Evolutionary conservation across 2,888 invertebrate genomes (phyloP), one percentile per base, ranked within the genome.

Genomic region (Busseola fusca): DNA sequence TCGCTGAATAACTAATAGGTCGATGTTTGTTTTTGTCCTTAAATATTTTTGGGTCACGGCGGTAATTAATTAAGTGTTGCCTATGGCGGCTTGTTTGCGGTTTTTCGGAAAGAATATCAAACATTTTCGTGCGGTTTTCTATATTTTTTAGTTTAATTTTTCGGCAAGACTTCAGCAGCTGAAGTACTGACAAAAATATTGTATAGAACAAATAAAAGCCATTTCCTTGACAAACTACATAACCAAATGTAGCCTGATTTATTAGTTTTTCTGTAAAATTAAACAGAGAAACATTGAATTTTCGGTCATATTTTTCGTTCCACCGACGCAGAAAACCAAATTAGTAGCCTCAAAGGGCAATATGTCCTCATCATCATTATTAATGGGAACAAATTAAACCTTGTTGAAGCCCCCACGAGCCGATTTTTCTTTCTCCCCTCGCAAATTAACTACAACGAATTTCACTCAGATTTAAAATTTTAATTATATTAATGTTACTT

Each of bases 401-500:
- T 90, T 90, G 91, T 92, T 90, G 91, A 92, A 92, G 91, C 85
- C 79, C 86, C 86, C 87, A 84, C 87, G 72, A 72, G 87, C 86
- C 91, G 86, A 93, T 94, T 93, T 94, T 94, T 94, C 93, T 93
- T 90, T 84, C 90, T 91, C 91, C 88, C 82, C 86, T 88, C 79
- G 89, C 89, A 93, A 95, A 94, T 94, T 92, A 92, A 92, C 91
- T 92, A 94, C 94, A 94, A 84, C 88, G 91, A 92, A 94, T 87
- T 88, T 88, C 93, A 94, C 94, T 95, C 92, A 70, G 83, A 88
- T 89, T 91, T 89, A 85, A 87, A 90, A 89, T 87, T 88, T 84
- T 82, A 87, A 88, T 87, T 83, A 79, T 82, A 84, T 83, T 72
- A 77, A 79, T 77, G 54, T 62, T 54, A 60, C 70, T 74, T 52